phyloP scores from a whole-genome alignment of 2,888 invertebrate genomes.

The Ceraclea dissimilis region DNA sequence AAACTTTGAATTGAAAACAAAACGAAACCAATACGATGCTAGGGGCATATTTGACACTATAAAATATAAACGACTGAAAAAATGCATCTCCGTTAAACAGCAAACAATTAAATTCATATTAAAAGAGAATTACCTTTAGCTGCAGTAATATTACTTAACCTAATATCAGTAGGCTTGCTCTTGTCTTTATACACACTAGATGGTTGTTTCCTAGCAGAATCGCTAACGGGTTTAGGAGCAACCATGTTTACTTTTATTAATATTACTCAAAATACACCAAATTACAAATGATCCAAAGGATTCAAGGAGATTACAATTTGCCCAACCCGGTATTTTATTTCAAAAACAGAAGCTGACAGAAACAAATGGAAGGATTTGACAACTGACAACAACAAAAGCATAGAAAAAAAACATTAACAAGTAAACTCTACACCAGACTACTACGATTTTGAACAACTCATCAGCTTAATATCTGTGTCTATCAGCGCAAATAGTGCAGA shows the following conservation, averaged over 20 bases:
- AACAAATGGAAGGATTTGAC: background rate
- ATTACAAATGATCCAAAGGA: background rate
- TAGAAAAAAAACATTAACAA: too few relatives aligned
- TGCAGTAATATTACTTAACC: slow-evolving; percentile 92
- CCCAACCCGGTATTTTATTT: background rate
- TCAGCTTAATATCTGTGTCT: too few relatives aligned
- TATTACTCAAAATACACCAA: background rate
- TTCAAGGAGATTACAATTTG: background rate
- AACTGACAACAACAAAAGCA: background rate
- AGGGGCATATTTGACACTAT: too few relatives aligned
- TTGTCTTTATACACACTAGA: slow-evolving; percentile 73
- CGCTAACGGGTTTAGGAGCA: slow-evolving; percentile 39
- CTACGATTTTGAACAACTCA: too few relatives aligned
- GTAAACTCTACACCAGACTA: too few relatives aligned
- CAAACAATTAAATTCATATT: too few relatives aligned
- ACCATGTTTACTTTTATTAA: slow-evolving; percentile 29
- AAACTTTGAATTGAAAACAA: too few relatives aligned
- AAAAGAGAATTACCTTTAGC: slow-evolving; percentile 93
- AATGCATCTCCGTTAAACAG: too few relatives aligned
- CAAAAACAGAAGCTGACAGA: background rate
- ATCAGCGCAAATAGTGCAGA: too few relatives aligned
- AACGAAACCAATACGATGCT: too few relatives aligned
- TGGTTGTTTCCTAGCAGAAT: slow-evolving; percentile 27
- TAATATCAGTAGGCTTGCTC: slow-evolving; percentile 90
- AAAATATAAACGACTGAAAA: too few relatives aligned